These are phyloP conservation scores for Phataginus tetradactyla DNA, from an alignment of 2,797 vertebrate genomes.

Conservation along the genomic window DNA sequence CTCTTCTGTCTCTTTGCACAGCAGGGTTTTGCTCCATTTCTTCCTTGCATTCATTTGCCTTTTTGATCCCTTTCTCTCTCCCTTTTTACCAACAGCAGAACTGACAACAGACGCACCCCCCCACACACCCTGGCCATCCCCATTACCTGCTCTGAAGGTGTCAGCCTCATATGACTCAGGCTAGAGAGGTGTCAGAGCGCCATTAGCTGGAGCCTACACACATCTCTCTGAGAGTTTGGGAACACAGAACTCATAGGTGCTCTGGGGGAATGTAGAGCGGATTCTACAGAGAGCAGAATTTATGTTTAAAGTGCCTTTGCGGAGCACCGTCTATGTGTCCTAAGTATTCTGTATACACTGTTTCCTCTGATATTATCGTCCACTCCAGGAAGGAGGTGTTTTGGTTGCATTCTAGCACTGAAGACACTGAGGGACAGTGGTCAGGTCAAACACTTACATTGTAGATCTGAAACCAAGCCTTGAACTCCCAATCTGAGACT, in stretches of 20 bases:
- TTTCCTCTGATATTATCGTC: not conserved
- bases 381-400: not conserved
- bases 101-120: not conserved
- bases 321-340: not conserved
- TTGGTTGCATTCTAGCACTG: not conserved
- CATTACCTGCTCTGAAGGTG: not conserved
- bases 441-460: too few species aligned
- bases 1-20: not conserved
- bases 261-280: not conserved
- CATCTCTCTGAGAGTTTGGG: not conserved
- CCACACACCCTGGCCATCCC: too few species aligned
- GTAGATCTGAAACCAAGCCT: not conserved
- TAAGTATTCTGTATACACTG: not conserved
- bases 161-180: not conserved
- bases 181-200: accelerated
- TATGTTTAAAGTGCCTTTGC: not conserved
- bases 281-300: not conserved
- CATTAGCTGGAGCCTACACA: not conserved
- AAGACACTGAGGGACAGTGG: not conserved
- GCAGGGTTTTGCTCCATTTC: not conserved
- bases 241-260: not conserved
- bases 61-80: not conserved
- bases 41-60: not conserved
- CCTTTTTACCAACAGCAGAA: too few species aligned
- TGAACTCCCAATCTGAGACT: not conserved